Evolutionary conservation across 2,797 vertebrate genomes (phyloP).

Genomic region (Yasuhikotakia modesta): DNA sequence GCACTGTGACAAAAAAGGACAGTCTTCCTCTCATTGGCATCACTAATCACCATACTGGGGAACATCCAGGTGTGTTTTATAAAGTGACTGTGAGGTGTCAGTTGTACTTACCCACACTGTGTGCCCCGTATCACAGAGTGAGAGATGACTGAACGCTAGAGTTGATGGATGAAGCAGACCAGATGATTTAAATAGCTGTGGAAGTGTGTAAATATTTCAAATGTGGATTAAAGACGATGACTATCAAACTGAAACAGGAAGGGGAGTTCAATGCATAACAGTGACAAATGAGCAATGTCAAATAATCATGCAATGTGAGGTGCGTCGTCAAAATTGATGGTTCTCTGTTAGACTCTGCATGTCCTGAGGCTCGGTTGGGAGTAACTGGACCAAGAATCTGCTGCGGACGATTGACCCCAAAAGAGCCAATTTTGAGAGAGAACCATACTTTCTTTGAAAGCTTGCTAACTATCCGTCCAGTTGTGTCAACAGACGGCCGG

Average conservation of each 20-base stretch:
- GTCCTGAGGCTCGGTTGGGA: not conserved
- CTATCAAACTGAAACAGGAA: constrained; percentile 23
- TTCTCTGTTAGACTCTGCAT: not conserved
- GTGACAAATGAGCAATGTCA: constrained; percentile 42
- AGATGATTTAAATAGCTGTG: constrained; percentile 24
- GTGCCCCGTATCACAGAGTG: constrained; percentile 15
- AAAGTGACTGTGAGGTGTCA: constrained; percentile 54
- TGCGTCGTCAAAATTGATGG: constrained; percentile 15
- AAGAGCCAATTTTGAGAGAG: not conserved
- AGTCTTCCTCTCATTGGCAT: constrained; percentile 58
- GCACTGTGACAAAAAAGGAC: constrained; percentile 62
- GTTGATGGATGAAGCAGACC: constrained; percentile 42
- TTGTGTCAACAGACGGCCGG: constrained; percentile 20
- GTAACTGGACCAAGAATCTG: too few species aligned
- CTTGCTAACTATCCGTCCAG: not conserved
- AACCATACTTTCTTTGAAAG: constrained; percentile 8
- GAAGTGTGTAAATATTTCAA: constrained; percentile 45
- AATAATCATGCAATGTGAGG: constrained; percentile 28
- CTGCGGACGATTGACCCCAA: too few species aligned
- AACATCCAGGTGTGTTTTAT: constrained; percentile 65
- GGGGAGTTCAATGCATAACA: not conserved
- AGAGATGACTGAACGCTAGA: constrained; percentile 17
- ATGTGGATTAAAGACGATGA: constrained; percentile 42
- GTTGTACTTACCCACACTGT: constrained; percentile 29
- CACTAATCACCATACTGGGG: constrained; percentile 69